Evolutionary conservation across 2,888 invertebrate genomes (phyloP).

Genomic region (Nycteola revayana): DNA sequence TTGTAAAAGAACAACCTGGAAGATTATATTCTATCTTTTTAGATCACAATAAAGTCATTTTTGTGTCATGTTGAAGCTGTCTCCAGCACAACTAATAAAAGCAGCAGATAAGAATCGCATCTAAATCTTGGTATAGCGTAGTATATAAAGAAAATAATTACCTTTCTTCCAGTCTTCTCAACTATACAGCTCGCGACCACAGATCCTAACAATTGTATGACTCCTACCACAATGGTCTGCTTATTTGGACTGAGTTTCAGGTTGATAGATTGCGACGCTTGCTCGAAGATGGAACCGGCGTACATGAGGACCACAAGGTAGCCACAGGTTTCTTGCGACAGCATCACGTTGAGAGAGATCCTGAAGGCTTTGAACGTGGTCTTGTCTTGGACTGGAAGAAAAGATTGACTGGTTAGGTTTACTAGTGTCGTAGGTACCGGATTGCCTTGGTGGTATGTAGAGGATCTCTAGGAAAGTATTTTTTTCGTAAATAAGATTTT

Average conservation of each 20-base stretch:
- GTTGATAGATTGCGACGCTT: conserved; percentile 68
- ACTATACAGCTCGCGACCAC: conserved; percentile 74
- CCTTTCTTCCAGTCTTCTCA: conserved; percentile 73
- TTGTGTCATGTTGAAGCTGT: too few relatives aligned
- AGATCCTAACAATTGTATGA: conserved; percentile 67
- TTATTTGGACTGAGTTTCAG: conserved; percentile 71
- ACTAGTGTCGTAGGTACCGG: neutral
- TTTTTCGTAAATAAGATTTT: too few relatives aligned
- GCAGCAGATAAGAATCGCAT: too few relatives aligned
- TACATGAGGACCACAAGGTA: conserved; percentile 78
- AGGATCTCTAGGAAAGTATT: too few relatives aligned
- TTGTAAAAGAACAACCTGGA: too few relatives aligned
- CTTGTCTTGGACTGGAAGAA: conserved; percentile 65
- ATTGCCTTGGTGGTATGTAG: too few relatives aligned
- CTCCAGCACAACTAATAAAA: too few relatives aligned
- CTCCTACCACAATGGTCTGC: conserved; percentile 73
- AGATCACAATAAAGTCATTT: too few relatives aligned
- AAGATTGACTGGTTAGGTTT: neutral
- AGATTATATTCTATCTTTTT: too few relatives aligned
- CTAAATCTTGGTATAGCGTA: too few relatives aligned
- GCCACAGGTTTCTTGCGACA: conserved; percentile 74
- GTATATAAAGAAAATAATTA: too few relatives aligned
- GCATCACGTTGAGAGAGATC: conserved; percentile 72
- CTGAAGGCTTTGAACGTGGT: conserved; percentile 74
- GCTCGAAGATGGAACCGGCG: conserved; percentile 73